Evolutionary conservation across 2,888 invertebrate species (phyloP), one percentile per base, ranked within the genome.

Genomic region (Cyaniris semiargus): DNA sequence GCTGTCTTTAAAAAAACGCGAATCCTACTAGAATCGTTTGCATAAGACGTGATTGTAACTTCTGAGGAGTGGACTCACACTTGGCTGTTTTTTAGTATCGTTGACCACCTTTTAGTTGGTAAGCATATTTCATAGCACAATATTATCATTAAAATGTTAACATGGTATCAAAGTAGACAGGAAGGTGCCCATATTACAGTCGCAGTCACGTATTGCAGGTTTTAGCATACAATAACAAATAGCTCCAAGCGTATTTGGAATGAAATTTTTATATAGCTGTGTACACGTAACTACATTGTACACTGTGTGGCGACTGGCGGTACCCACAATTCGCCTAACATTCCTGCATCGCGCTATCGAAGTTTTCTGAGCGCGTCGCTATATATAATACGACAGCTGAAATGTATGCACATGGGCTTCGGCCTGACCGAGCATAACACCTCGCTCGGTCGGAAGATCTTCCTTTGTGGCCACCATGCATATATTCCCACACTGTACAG

Each of bases 141-240:
- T 21, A 23, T 23, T 23, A 3, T 5, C 13, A 27, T 27, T 66
- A 66, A 27, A 27, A 66, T 18, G 21, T 66, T 27, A 66, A 44
- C 31, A 77, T 76, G 53, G 76, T 31, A 71, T 23, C 34, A 31
- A 58, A 72, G 23, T 48, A 58, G 56, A 58, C 71, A 66, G 27
- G 74, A 74, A 70, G 76, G 77, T 80, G 76, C 76, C 72, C 66
- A 76, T 78, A 81, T 78, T 78, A 75, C 72, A 80, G 76, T 78
- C 70, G 77, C 75, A 80, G 78, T 79, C 81, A 80, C 79, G 80
- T 78, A 78, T 76, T 44, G n/a, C n/a, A n/a, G 31, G 56, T 48
- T 78, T 80, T 77, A 78, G 71, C 79, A 79, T 80, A 79, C 79
- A 79, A 79, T 80, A 78, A 70, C 70, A 78, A 71, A 78, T 78